Evolutionary conservation across 1,140 invertebrate genomes (phyloP), one percentile per base, ranked within the genome.

Genomic region (Tetramorium alpestre): DNA sequence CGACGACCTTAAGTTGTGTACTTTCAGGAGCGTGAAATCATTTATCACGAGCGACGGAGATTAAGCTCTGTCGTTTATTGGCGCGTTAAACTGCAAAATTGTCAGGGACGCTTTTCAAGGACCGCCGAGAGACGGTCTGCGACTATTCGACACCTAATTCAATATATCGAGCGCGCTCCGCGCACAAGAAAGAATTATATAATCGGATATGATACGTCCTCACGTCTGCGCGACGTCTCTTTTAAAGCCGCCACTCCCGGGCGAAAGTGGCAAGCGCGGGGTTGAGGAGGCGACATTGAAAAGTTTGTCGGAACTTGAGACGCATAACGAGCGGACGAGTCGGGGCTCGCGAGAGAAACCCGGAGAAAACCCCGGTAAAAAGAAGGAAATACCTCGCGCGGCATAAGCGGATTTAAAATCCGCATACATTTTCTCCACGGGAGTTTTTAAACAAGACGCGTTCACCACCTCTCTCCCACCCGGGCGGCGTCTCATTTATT

Each of bases 391-490:
- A 60, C 28, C 69, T 84, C 41, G 69, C 54, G 80, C 47, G 67
- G 69, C 69, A 84, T 84, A 84, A 84, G 80, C 80, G 69, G 80
- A 84, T 84, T 84, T 84, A 84, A 84, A 84, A 75, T 84, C 69
- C 69, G 80, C 80, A 84, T 84, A 84, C 69, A 84, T 84, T 84
- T 73, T 84, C 33, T 33, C 41, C 41, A 28, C 41, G 41, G 41
- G 80, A 84, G 44, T 84, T 84, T 84, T 84, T 73, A 84, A 84
- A 84, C 80, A 84, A 84, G 44, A 49, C 62, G 33, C 28, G 47
- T 56, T 49, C 47, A 64, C 54, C 16, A 8, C 13, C 73, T 44
- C 38, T 8, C 16, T 76, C 3, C 25, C 7, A 44, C 38, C 7
- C 58, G 22, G 22, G 22, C 22, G 33, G 44, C 49, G 18, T 47